A percentile compares a stretch with the other conserved stretches of the same genome.
Evolutionary conservation across 2,797 vertebrate species (phyloP).

Genomic region (Amblyraja radiata): DNA sequence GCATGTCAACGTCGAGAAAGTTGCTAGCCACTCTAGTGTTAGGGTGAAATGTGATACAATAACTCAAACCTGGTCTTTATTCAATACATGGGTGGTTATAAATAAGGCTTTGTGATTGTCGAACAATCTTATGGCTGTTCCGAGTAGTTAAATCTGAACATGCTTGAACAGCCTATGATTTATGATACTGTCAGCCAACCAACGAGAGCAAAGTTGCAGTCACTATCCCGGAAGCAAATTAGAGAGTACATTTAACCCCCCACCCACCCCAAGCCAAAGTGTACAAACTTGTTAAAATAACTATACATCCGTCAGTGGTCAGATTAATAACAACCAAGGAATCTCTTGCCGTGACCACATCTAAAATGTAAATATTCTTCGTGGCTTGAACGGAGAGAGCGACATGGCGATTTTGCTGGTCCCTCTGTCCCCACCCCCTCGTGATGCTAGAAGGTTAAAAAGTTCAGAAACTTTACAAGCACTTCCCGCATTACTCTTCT

Average conservation of each 20-base stretch:
- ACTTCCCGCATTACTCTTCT: constrained; percentile 47
- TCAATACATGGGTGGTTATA: not conserved
- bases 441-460: constrained; percentile 57
- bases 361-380: too few relatives aligned
- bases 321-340: not conserved
- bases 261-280: not conserved
- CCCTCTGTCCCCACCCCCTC: not conserved
- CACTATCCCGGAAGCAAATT: not conserved
- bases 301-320: not conserved
- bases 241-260: not conserved
- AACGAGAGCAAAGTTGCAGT: not conserved
- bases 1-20: not conserved
- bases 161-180: not conserved
- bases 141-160: not conserved
- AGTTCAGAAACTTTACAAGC: constrained; percentile 57
- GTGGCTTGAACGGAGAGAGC: not conserved
- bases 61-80: not conserved
- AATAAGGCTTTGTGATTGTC: not conserved
- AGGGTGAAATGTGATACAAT: not conserved
- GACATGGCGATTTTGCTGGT: not conserved
- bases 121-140: not conserved
- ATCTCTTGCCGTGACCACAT: not conserved
- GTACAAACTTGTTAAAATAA: not conserved
- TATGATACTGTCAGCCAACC: not conserved
- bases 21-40: not conserved